Evolutionary conservation across 1,140 invertebrate genomes (phyloP), one percentile per base, ranked within the genome.

Genomic region (Triops longicaudatus): DNA sequence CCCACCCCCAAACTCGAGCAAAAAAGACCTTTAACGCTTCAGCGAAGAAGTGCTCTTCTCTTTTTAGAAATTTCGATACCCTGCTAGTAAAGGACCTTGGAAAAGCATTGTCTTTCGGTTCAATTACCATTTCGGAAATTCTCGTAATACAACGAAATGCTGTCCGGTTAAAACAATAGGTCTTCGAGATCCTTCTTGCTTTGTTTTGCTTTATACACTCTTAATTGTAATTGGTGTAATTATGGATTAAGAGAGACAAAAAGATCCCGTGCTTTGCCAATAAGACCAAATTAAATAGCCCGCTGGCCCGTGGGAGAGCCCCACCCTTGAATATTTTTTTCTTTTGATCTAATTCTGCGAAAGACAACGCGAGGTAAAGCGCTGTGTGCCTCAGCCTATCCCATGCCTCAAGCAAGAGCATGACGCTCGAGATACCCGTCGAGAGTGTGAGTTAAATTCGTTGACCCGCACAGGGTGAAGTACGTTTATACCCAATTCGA

Each of bases 11-110:
- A n/a, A 17, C 50, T 63, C 14, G 22, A 22, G 31, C 31, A 63
- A 63, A 63, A 63, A 63, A 63, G 50, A 63, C 50, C 50, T 63
- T 63, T 63, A 63, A 63, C 50, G 50, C 50, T 63, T 63, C 17
- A 63, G 22, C 50, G 50, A 63, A n/a, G n/a, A 22, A 63, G 50
- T 63, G 50, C 50, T 63, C 22, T 63, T 63, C 50, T 63, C 50
- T 63, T 63, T 63, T 63, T n/a, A 63, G 50, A 22, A 22, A n/a
- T 22, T 63, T 22, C n/a, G 22, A 22, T 63, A n/a, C 22, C 22
- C 50, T 7, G 31, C 50, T 22, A 22, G 22, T n/a, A n/a, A 63
- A 63, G 50, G 22, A 63, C 50, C 50, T 63, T 63, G 50, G 50
- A 14, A 22, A 22, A 22, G 50, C 22, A 63, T 63, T 63, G 50